Evolutionary conservation across 2,888 invertebrate species (phyloP), one percentile per base, ranked within the genome.

Genomic region (Drymonia ruficornis): DNA sequence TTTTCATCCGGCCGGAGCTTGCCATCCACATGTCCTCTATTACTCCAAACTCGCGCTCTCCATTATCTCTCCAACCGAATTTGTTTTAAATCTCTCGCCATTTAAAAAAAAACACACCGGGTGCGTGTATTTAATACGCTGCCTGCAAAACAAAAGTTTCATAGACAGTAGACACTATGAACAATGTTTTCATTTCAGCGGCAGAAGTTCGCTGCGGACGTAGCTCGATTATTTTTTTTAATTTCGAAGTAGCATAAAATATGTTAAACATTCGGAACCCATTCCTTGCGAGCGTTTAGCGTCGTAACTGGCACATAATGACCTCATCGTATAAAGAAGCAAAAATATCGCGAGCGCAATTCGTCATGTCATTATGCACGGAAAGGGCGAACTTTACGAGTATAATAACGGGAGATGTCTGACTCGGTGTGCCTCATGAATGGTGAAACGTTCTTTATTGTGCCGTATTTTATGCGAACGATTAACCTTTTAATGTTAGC

Each of bases 321-420:
- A 88, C 88, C 86, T 79, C 82, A 82, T 86, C 84, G 82, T 80
- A 89, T 88, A 87, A 87, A 88, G 86, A 86, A 82, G 88, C 84
- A 86, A 87, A 91, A 90, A 91, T 91, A 91, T 89, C 88, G 88
- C 83, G 83, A 86, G 79, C 86, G 90, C 88, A 89, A 91, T 92
- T 89, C 91, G 89, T 91, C 91, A 91, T 91, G 87, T 91, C 89
- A 92, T 91, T 92, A 91, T 91, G 91, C 91, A 91, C 84, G 89
- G 87, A 88, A 91, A 91, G 89, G 90, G 89, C 91, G 84, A 87
- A 88, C 86, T 91, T 92, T 91, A 92, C 89, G 91, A 88, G 86
- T 86, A 89, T 90, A 90, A 91, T 91, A 91, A 91, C 91, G 87
- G 69, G 89, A 92, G 91, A 91, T 90, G 87, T 90, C 87, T 88